Percentiles rank a stretch among this genome's conserved stretches.
These are phyloP conservation scores for Chironomus tepperi DNA, from an alignment of 1,140 invertebrate genomes.

Conservation along the genomic window DNA sequence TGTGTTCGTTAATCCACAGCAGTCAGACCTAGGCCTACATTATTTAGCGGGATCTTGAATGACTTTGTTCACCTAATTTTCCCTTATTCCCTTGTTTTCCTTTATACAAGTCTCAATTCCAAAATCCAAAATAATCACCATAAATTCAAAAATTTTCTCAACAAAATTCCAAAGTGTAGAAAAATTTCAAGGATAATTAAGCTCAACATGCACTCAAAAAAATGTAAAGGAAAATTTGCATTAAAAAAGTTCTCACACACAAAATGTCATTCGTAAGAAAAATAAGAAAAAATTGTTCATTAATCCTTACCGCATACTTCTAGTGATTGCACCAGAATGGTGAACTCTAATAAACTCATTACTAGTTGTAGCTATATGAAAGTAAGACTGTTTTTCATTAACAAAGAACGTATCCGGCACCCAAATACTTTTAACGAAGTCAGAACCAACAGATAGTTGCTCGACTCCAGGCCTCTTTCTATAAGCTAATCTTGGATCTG, in stretches of 20 bases:
- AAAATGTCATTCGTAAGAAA: no score
- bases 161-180: background rate
- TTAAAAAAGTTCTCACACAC: no score
- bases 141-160: no score
- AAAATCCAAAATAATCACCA: no score
- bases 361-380: constrained; percentile 94
- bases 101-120: no score
- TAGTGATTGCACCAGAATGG: constrained; percentile 86
- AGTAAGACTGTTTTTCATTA: constrained; percentile 97
- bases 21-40: no score
- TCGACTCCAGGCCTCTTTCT: constrained; percentile 77
- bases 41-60: no score
- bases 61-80: no score
- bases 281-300: background rate
- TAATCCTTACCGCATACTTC: constrained; percentile 84
- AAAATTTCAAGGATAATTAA: background rate
- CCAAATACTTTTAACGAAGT: constrained; percentile 97
- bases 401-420: constrained; percentile 97
- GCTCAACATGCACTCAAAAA: no score
- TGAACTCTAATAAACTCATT: constrained; percentile 95
- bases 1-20: no score
- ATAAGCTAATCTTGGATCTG: constrained; percentile 86
- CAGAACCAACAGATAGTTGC: constrained; percentile 81
- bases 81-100: no score
- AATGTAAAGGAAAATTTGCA: no score